Evolutionary conservation across 2,888 invertebrate genomes (phyloP), one percentile per base, ranked within the genome.

Genomic region (Willowsia nigromaculata): DNA sequence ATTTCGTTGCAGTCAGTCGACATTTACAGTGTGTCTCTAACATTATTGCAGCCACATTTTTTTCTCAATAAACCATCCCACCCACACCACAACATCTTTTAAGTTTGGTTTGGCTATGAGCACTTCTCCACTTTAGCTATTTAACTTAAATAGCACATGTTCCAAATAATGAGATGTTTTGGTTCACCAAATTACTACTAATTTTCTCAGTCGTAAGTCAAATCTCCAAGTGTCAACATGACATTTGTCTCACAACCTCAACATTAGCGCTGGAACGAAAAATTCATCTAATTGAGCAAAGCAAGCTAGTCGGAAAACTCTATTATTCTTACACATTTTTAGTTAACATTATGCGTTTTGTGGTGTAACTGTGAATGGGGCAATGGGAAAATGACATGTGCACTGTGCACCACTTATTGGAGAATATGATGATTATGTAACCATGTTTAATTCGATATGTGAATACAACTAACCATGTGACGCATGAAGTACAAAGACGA

Each of bases 191-290:
- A 92, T 92, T 92, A 91, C 84, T 56, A 76, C 91, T 92, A 91
- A 92, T 92, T 90, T 91, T 90, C 91, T 84, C 80, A 62, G 89
- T 91, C 92, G 91, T 92, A 92, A 89, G 90, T 92, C 92, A 92
- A 90, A 89, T 76, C 89, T 62, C 59, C 30, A 87, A 90, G 68
- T 83, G 90, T 90, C 90, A 90, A 90, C 90, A 90, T 90, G 90
- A 78, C 90, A 90, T 86, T 90, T 90, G 86, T 90, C 86, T 65
- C 27, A 25, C 9, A 59, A 9, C 9, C 9, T 3, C 25, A 27
- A 27, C 47, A 9, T 7, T n/a, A 37, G 37, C 13, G 33, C 59
- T n/a, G 80, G 50, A 80, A 6, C 15, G 33, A 30, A 65, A 65
- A 56, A 53, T 22, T 18, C 27, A 4, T 30, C 62, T 62, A n/a